These are phyloP conservation scores for Sebastes cheni DNA, from an alignment of 2,797 vertebrate genomes.

Conservation along the genomic window DNA sequence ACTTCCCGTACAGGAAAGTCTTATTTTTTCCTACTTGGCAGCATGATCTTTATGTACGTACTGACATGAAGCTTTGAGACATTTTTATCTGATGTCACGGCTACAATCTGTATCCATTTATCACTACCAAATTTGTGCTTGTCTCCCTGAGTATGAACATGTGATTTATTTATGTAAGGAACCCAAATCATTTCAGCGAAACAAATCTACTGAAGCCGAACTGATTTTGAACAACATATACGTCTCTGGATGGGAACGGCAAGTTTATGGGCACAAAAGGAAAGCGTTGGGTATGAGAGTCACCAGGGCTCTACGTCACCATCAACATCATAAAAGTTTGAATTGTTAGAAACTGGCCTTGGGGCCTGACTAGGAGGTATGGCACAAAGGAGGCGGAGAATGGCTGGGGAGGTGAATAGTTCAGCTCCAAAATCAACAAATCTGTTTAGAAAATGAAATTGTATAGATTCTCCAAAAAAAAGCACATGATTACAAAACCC, in stretches of 20 bases:
- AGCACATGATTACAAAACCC: background rate
- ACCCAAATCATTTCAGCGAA: background rate
- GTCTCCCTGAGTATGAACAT: background rate
- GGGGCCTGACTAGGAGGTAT: slow-evolving; percentile 44
- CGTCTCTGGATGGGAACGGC: slow-evolving; percentile 7
- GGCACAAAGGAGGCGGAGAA: slow-evolving; percentile 4
- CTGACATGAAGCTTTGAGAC: background rate
- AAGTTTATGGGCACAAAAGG: slow-evolving; percentile 2
- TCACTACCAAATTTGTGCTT: background rate
- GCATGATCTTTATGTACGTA: background rate
- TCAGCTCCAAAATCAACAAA: slow-evolving; percentile 10
- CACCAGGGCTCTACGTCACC: slow-evolving; percentile 14
- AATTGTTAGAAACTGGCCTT: slow-evolving; percentile 30
- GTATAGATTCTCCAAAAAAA: background rate
- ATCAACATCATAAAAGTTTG: slow-evolving; percentile 34
- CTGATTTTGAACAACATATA: background rate
- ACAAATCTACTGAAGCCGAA: background rate
- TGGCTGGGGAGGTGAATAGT: slow-evolving; percentile 10
- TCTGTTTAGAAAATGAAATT: background rate
- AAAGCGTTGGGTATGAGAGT: slow-evolving; percentile 1
- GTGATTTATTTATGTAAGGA: slow-evolving; percentile 24
- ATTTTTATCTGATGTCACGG: slow-evolving; percentile 8
- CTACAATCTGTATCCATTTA: slow-evolving; percentile 6
- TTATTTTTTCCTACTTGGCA: slow-evolving; percentile 9
- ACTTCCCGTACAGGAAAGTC: background rate